These are phyloP conservation scores for Sebastes miniatus DNA, from an alignment of 2,797 vertebrate genomes.

Conservation along the genomic window DNA sequence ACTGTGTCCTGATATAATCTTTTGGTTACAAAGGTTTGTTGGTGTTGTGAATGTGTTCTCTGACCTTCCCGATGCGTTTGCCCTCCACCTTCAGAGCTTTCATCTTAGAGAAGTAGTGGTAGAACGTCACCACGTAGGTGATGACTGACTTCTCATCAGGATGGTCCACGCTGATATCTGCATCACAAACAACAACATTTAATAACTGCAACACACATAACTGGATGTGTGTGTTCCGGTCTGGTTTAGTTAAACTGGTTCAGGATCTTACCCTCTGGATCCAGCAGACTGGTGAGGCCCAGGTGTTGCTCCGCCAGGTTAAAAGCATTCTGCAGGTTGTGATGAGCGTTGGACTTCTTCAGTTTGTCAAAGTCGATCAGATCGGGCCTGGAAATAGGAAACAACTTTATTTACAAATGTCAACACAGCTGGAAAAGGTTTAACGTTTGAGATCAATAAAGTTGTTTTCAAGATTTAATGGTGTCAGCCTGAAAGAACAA, in stretches of 20 bases:
- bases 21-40: neutral
- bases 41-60: neutral
- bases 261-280: slow-evolving; percentile 87
- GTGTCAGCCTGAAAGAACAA: too few relatives aligned
- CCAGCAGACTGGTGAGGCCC: slow-evolving; percentile 93
- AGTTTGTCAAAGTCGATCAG: slow-evolving; percentile 97
- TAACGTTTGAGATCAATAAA: neutral
- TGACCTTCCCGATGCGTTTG: slow-evolving; percentile 93
- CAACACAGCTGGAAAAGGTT: neutral
- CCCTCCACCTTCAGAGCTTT: slow-evolving; percentile 95
- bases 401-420: neutral
- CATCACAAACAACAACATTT: slow-evolving; percentile 21
- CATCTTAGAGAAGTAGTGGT: slow-evolving; percentile 98
- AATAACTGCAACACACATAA: slow-evolving; percentile 68
- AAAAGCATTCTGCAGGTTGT: slow-evolving; percentile 98
- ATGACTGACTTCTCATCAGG: slow-evolving; percentile 96
- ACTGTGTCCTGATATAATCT: neutral
- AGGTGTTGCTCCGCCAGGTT: slow-evolving; percentile 97
- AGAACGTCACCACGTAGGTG: slow-evolving; percentile 95
- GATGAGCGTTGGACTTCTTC: slow-evolving; percentile 97
- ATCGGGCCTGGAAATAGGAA: slow-evolving; percentile 84
- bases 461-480: neutral
- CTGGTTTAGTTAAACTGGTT: neutral
- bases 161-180: slow-evolving; percentile 95
- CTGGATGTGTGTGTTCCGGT: neutral